Evolutionary conservation across 2,797 vertebrate species (phyloP), one percentile per base, ranked within the genome.

Genomic region (Halcyon chelicuti): DNA sequence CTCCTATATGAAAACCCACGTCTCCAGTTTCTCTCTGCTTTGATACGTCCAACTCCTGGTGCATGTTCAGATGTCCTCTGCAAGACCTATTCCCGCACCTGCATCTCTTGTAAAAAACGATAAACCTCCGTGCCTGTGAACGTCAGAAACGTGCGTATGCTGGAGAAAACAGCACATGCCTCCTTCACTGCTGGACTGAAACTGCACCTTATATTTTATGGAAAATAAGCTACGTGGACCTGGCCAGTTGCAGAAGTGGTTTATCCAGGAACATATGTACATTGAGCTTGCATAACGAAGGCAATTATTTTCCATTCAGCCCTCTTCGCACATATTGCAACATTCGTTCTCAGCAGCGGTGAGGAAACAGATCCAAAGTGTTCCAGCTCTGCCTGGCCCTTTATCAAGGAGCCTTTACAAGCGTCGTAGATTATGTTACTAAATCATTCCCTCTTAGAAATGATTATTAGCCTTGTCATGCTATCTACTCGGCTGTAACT

Each of bases 191-290:
- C 14, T 44, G 33, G 37, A 22, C 21, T 18, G 51, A 82, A 81
- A 76, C 31, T 25, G 46, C 58, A 91, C 29, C 66, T 72, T 18
- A 0, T n/a, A 14, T 73, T 89, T 73, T 66, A 77, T 61, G 89
- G 93, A 93, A 92, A 95, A 92, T 58, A 28, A 88, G 37, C 1
- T 3, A 51, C 76, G 44, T 61, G 93, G 91, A 49, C 37, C 87
- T 90, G 91, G 93, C 93, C 84, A 14, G 61, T 9, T 62, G 73
- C 14, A 44, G 68, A 73, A 78, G 37, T 6, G 35, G 26, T 85
- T 93, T 87, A 52, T 94, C 84, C 94, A 76, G 93, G 96, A 94
- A 96, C 91, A 93, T 79, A 78, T 94, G 93, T 91, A 78, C 6
- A 10, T 63, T 52, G 88, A 90, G 44, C 87, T 94, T 72, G 66